Evolutionary conservation across 2,888 invertebrate species (phyloP).

Genomic region (Andricus quercusramuli): DNA sequence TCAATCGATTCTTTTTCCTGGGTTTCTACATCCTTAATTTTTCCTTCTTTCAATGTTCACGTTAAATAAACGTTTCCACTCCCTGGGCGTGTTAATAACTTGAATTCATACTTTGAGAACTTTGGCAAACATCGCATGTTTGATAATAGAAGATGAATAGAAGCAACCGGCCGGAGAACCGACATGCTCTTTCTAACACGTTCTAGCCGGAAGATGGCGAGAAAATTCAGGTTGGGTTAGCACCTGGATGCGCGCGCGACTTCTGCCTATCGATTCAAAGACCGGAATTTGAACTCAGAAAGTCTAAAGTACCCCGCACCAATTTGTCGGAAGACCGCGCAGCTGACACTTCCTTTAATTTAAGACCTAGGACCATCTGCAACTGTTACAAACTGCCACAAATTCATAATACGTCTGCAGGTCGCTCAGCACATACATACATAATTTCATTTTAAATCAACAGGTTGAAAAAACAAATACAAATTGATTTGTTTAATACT

Average conservation of each 20-base stretch:
- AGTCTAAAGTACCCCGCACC: slow-evolving; percentile 59
- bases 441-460: not conserved
- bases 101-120: not conserved
- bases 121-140: not conserved
- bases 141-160: not conserved
- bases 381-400: not conserved
- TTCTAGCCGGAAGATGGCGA: slow-evolving; percentile 8
- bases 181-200: too few relatives aligned
- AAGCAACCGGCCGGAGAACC: too few relatives aligned
- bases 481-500: not conserved
- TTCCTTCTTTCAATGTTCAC: not conserved
- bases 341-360: slow-evolving; percentile 3
- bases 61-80: not conserved
- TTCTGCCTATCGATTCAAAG: slow-evolving; percentile 68
- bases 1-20: too few relatives aligned
- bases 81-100: slow-evolving; percentile 1
- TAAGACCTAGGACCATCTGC: not conserved
- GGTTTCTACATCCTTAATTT: too few relatives aligned
- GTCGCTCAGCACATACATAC: not conserved
- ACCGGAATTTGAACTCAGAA: slow-evolving; percentile 54
- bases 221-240: slow-evolving; percentile 31
- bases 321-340: slow-evolving; percentile 59
- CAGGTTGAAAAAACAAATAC: not conserved
- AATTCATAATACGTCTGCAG: not conserved
- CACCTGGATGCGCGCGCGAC: slow-evolving; percentile 69